phyloP scores from a whole-genome alignment of 1,140 invertebrate species.

The Eciton burchellii region DNA sequence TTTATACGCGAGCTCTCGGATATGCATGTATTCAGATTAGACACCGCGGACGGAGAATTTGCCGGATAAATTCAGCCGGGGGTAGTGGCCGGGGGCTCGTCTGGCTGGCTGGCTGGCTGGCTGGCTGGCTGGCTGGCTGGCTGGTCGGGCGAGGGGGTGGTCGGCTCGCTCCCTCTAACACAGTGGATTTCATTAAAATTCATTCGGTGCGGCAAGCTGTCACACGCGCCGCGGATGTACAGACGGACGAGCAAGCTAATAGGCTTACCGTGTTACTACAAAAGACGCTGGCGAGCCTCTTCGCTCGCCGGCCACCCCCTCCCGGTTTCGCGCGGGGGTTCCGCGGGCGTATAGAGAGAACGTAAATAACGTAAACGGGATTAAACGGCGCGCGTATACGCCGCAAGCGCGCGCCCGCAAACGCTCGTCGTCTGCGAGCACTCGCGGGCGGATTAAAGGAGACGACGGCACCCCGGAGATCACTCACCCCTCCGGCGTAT shows the following conservation, averaged over 20 bases:
- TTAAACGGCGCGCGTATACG: conserved; percentile 24
- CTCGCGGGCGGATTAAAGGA: too few species aligned
- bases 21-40: conserved; percentile 69
- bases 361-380: conserved; percentile 53
- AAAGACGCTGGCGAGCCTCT: conserved; percentile 40
- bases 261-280: conserved; percentile 65
- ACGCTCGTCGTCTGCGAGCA: neutral
- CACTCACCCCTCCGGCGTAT: too few species aligned
- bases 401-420: conserved; percentile 9
- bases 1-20: conserved; percentile 56
- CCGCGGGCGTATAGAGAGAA: conserved; percentile 36
- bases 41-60: conserved; percentile 72
- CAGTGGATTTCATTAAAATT: conserved; percentile 74
- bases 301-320: neutral
- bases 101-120: too few species aligned
- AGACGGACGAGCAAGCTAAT: conserved; percentile 59
- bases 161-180: conserved; percentile 62
- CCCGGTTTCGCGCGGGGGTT: neutral
- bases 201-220: conserved; percentile 72
- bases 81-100: conserved; percentile 26
- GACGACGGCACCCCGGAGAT: too few species aligned
- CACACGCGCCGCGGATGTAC: conserved; percentile 64
- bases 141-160: too few species aligned
- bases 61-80: conserved; percentile 68
- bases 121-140: too few species aligned